Base-by-base conservation (phyloP, 1,140 invertebrate genomes). In the Pseudomyrmex gracilis region DNA sequence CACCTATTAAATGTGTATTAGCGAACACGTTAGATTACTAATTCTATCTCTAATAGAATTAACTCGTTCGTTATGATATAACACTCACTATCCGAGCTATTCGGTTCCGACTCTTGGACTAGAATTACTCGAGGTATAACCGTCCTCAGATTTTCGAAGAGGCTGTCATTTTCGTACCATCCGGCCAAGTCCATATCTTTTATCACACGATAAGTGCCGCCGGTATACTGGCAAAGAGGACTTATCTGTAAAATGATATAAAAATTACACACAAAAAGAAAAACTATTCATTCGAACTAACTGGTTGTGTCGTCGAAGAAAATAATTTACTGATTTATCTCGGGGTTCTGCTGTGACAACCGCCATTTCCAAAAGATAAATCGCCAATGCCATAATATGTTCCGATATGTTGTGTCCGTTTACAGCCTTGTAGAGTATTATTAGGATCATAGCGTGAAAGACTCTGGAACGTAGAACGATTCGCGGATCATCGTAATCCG, bases 361-460 rank as follows among this genome's bases (percentile, higher is more conserved):
- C 34, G 97, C 96, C 93, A 98, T 96, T 93, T 98, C 97, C 43
- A 99, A 94, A 58, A 99, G 95, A 93, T 98, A 98, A 47, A 99
- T 95, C 70, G 97, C 95, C 43, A 99, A 93, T 71, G 98, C 97
- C 85, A 99, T 95, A 76, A 98, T 95, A 92, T 98, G 97, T 93
- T 99, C 98, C 10, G 97, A 96, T 15, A 98, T 95, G 80, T 95
- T 95, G 73, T 96, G 95, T n/a, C 96, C 96, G 88, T 97, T 96
- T 49, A 98, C 96, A 60, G 97, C 97, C 92, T 98, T 98, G 91
- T 98, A 97, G 63, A 99, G 95, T 77, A 98, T 96, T 57, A 97
- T 96, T 85, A 98, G 96, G 55, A 98, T 95, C 83, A 98, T 96
- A 20, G 97, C 96, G 93, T 99, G 98, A 93, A 99, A 97, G 34